These are phyloP conservation scores for Aulostomus chinensis DNA, from an alignment of 2,797 vertebrate species.

Conservation along the genomic window DNA sequence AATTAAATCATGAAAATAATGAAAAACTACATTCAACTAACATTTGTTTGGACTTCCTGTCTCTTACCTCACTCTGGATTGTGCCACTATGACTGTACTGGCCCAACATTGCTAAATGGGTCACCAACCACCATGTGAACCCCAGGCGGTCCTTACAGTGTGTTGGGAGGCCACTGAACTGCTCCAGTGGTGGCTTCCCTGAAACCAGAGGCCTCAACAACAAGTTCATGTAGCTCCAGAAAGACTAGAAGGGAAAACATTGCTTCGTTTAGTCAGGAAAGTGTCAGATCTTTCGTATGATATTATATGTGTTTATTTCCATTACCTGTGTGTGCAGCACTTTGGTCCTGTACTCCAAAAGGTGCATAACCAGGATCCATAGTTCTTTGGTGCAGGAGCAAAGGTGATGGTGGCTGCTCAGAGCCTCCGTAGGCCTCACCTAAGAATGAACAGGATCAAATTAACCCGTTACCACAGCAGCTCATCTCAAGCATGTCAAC, in stretches of 20 bases:
- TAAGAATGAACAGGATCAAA: conserved; percentile 47
- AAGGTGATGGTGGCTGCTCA: conserved; percentile 82
- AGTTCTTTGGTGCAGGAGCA: conserved; percentile 92
- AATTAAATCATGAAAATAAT: no score
- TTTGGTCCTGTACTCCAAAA: conserved; percentile 89
- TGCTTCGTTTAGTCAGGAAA: not conserved
- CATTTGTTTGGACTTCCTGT: not conserved
- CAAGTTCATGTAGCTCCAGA: conserved; percentile 89
- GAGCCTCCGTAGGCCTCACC: conserved; percentile 90
- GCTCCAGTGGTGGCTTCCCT: conserved; percentile 58
- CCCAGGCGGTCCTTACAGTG: conserved; percentile 89
- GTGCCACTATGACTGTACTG: conserved; percentile 85
- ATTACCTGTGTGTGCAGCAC: conserved; percentile 85
- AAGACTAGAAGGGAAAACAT: conserved; percentile 78
- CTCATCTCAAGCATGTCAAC: not conserved
- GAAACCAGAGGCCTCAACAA: conserved; percentile 82
- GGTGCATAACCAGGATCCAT: conserved; percentile 90
- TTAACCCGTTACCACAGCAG: not conserved
- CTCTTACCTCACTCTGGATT: conserved; percentile 82
- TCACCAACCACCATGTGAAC: conserved; percentile 95
- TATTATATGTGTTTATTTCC: not conserved
- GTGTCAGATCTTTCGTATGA: no score
- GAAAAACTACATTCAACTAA: no score
- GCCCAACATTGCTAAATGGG: conserved; percentile 86
- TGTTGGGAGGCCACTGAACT: conserved; percentile 55